These are phyloP conservation scores for Mactra quadrangularis DNA, from an alignment of 1,140 invertebrate genomes.

Conservation along the genomic window DNA sequence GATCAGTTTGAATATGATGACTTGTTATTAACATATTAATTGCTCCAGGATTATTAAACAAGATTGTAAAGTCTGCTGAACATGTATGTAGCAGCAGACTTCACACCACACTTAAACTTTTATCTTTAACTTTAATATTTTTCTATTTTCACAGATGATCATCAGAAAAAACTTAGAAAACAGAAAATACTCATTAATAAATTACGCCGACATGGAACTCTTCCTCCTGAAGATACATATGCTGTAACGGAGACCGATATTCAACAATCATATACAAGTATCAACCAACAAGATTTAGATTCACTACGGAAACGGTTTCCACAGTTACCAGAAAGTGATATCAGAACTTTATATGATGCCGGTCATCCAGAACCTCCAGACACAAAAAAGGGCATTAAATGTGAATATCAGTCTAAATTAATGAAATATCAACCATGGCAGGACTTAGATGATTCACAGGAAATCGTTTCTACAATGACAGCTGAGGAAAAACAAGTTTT, in stretches of 20 bases:
- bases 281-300: not conserved
- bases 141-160: slow-evolving; percentile 80
- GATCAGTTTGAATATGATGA: no score
- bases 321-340: slow-evolving; percentile 36
- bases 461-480: slow-evolving; percentile 59
- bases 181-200: slow-evolving; percentile 96
- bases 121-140: no score
- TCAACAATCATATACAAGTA: not conserved
- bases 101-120: no score
- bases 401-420: not conserved
- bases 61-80: no score
- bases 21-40: no score
- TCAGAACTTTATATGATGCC: slow-evolving; percentile 11
- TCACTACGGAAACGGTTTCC: slow-evolving; percentile 39
- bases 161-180: slow-evolving; percentile 95
- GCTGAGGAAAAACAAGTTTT: slow-evolving; percentile 66
- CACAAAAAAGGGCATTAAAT: not conserved
- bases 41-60: no score
- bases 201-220: slow-evolving; percentile 82
- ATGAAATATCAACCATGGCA: slow-evolving; percentile 63
- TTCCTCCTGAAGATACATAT: slow-evolving; percentile 72
- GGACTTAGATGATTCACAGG: slow-evolving; percentile 64
- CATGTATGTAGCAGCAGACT: no score
- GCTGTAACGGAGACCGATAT: slow-evolving; percentile 58
- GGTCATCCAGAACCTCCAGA: slow-evolving; percentile 5